phyloP scores from a whole-genome alignment of 2,888 invertebrate genomes.

The Brachyptera putata region DNA sequence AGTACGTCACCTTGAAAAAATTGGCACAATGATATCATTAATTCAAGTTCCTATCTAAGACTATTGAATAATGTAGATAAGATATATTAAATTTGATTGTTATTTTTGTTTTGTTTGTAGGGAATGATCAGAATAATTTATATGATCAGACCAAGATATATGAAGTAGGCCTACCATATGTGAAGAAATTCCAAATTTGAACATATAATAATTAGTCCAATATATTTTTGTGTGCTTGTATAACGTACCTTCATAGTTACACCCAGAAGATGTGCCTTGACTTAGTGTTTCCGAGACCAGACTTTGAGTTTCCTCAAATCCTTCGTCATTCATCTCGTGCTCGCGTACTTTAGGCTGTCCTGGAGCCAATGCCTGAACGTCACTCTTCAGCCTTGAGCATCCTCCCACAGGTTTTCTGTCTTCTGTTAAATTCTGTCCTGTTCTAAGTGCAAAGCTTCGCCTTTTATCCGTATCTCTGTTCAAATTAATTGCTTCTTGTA shows the following conservation, averaged over 20 bases:
- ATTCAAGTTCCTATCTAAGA: too few relatives aligned
- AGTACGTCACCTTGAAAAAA: conserved; percentile 14
- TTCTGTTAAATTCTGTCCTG: conserved; percentile 4
- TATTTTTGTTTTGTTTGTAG: too few relatives aligned
- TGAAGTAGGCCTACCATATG: too few relatives aligned
- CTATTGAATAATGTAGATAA: too few relatives aligned
- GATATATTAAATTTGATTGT: too few relatives aligned
- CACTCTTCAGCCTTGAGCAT: conserved; percentile 31
- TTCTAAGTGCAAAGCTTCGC: conserved; percentile 21
- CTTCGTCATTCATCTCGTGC: conserved; percentile 79
- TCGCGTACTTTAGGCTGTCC: conserved; percentile 47
- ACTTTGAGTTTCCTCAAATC: conserved; percentile 87
- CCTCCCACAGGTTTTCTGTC: background rate
- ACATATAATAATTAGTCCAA: too few relatives aligned
- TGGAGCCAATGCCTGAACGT: conserved; percentile 48
- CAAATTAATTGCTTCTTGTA: conserved; percentile 39
- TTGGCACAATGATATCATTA: too few relatives aligned
- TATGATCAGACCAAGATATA: too few relatives aligned
- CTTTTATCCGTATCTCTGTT: conserved; percentile 2
- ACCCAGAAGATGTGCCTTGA: conserved; percentile 72
- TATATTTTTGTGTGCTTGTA: too few relatives aligned
- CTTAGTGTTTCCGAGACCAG: conserved; percentile 82
- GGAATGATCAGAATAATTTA: too few relatives aligned
- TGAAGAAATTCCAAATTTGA: too few relatives aligned
- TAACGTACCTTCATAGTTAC: conserved; percentile 49